Evolutionary conservation across 2,888 invertebrate genomes (phyloP).

Genomic region (Omphaloscelis lunosa): DNA sequence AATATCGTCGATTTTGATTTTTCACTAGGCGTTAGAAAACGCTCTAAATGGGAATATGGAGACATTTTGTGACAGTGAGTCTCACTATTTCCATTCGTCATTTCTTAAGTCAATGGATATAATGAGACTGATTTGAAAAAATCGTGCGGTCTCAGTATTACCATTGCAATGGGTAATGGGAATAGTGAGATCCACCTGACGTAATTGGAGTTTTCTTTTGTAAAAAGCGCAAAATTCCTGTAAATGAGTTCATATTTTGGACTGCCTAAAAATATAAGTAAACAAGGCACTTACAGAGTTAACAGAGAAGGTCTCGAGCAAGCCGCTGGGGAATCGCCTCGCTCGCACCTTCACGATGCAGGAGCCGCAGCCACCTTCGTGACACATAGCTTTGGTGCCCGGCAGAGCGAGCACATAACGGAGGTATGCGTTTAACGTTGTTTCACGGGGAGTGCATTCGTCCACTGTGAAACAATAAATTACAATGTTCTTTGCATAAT

Average conservation of each 20-base stretch:
- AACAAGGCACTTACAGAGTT: conserved; percentile 80
- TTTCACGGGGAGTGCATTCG: conserved; percentile 84
- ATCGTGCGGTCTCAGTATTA: too few relatives aligned
- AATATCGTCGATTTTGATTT: too few relatives aligned
- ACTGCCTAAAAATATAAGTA: neutral
- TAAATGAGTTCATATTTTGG: neutral
- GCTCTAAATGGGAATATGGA: too few relatives aligned
- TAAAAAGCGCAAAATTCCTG: neutral
- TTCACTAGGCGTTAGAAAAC: too few relatives aligned
- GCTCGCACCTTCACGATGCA: conserved; percentile 85
- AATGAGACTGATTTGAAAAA: too few relatives aligned
- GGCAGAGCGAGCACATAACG: conserved; percentile 90
- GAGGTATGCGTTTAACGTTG: conserved; percentile 91
- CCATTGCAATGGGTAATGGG: too few relatives aligned
- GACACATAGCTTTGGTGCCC: conserved; percentile 92
- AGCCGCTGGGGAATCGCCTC: conserved; percentile 73
- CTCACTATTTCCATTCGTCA: too few relatives aligned
- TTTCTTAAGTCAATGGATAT: too few relatives aligned
- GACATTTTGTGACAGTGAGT: too few relatives aligned
- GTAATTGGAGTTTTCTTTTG: neutral
- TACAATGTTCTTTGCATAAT: neutral
- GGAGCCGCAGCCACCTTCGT: conserved; percentile 84
- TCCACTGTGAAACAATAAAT: conserved; percentile 71
- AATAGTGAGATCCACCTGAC: too few relatives aligned
- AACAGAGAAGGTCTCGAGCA: conserved; percentile 81